These are phyloP conservation scores for Tragelaphus scriptus DNA, from an alignment of 2,113 vertebrate species.

Conservation along the genomic window DNA sequence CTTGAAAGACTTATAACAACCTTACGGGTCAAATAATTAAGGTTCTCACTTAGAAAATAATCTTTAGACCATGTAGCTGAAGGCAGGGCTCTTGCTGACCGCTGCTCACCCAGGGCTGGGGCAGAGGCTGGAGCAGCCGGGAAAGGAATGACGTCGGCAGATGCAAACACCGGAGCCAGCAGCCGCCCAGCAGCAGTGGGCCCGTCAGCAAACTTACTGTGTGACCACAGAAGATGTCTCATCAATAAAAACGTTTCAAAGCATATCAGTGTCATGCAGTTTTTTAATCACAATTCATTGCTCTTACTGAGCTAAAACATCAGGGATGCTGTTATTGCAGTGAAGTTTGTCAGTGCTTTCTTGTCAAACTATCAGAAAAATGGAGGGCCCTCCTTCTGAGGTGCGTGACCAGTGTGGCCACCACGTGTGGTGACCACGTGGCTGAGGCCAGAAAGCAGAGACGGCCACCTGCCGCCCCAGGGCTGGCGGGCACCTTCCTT, in stretches of 20 bases:
- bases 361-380: not conserved
- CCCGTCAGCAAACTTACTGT: not conserved
- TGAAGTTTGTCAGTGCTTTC: not conserved
- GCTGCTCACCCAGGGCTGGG: not conserved
- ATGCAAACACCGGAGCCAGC: accelerated
- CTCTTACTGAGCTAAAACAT: not conserved
- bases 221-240: not conserved
- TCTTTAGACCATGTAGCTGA: not conserved
- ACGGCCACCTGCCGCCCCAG: not conserved
- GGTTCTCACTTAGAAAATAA: not conserved
- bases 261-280: not conserved
- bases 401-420: not conserved
- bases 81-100: not conserved
- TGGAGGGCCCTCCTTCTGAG: not conserved
- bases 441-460: not conserved
- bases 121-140: not conserved
- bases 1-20: not conserved
- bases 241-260: not conserved
- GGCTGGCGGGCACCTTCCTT: not conserved
- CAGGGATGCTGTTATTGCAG: not conserved
- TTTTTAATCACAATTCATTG: not conserved
- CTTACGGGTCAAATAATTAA: slow-evolving; percentile 15
- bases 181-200: not conserved
- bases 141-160: not conserved
- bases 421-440: accelerated